Percentiles rank a stretch among this genome's conserved stretches.
phyloP scores from a whole-genome alignment of 2,797 vertebrate genomes.

The Phalloptychus januarius region DNA sequence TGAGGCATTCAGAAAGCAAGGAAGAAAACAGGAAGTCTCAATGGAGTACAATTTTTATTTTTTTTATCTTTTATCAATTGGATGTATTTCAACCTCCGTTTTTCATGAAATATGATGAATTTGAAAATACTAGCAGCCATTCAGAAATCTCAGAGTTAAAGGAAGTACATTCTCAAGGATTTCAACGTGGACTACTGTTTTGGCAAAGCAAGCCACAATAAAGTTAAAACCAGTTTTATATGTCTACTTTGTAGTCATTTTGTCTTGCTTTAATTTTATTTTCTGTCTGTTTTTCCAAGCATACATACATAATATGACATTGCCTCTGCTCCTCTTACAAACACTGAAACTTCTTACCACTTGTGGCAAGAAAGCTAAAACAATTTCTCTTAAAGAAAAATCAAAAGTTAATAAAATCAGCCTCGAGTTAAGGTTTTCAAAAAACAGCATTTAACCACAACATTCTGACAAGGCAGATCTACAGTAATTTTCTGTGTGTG shows the following conservation, averaged over 20 bases:
- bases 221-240: background rate
- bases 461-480: background rate
- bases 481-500: background rate
- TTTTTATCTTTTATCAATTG: background rate
- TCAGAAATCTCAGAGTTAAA: background rate
- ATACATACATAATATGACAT: background rate
- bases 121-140: background rate
- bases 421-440: background rate
- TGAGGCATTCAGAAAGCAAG: background rate
- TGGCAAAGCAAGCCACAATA: background rate
- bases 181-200: background rate
- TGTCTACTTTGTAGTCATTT: background rate
- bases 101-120: background rate
- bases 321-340: background rate
- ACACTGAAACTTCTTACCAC: background rate
- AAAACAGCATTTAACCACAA: background rate
- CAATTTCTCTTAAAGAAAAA: background rate
- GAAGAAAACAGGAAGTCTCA: background rate
- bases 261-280: background rate
- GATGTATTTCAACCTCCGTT: too few species aligned
- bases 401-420: background rate
- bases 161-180: background rate
- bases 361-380: background rate
- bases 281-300: background rate
- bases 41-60: background rate